phyloP scores from a whole-genome alignment of 2,888 invertebrate species.

The Mythimna ferrago region DNA sequence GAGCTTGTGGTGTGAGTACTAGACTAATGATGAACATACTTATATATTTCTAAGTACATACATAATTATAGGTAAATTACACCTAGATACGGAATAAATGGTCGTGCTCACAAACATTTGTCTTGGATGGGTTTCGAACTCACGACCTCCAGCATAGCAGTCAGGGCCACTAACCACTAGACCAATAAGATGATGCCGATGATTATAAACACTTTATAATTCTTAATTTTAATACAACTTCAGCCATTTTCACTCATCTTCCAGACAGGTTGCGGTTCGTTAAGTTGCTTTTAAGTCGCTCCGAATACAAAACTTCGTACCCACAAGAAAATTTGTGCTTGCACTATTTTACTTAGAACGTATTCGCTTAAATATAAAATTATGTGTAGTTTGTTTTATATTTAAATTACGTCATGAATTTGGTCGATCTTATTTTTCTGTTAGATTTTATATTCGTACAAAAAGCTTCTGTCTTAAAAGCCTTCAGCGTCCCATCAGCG shows the following conservation, averaged over 20 bases:
- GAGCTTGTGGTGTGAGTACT: too few relatives aligned
- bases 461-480: slow-evolving; percentile 37
- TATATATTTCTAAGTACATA: too few relatives aligned
- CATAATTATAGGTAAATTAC: too few relatives aligned
- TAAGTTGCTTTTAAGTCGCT: slow-evolving; percentile 24
- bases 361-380: background rate
- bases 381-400: slow-evolving; percentile 8
- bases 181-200: slow-evolving; percentile 35
- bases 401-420: slow-evolving; percentile 17
- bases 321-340: slow-evolving; percentile 19
- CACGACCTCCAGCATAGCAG: too few relatives aligned
- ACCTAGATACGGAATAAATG: too few relatives aligned
- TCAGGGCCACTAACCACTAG: background rate
- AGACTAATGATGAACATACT: too few relatives aligned
- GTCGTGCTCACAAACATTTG: too few relatives aligned
- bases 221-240: slow-evolving; percentile 7
- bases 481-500: slow-evolving; percentile 43
- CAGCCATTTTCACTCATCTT: slow-evolving; percentile 49
- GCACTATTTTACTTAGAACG: background rate
- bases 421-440: background rate
- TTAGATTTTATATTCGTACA: slow-evolving; percentile 26
- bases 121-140: too few relatives aligned
- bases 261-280: slow-evolving; percentile 14
- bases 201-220: slow-evolving; percentile 67
- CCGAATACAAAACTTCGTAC: slow-evolving; percentile 6